Percentiles rank a stretch among this genome's conserved stretches.
Conservation (phyloP, 2,888 invertebrate genomes). For the Apotomis betuletana region DNA sequence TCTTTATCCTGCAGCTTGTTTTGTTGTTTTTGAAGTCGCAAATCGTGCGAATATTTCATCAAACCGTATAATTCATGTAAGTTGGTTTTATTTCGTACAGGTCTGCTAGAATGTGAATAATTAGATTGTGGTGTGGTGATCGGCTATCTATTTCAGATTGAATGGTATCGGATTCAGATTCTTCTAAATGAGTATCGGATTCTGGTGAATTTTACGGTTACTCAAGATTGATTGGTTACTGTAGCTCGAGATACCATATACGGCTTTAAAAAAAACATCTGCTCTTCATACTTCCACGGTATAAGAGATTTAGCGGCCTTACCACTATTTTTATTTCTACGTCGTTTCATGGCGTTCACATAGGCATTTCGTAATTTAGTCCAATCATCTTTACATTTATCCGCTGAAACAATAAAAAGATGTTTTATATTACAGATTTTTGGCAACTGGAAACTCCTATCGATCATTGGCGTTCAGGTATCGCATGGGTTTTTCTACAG, state of each 20-base stretch:
- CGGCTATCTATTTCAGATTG: not conserved
- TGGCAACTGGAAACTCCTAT: conserved; percentile 48
- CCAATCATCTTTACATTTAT: conserved; percentile 46
- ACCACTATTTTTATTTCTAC: conserved; percentile 44
- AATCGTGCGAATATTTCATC: no score
- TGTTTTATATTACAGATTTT: conserved; percentile 44
- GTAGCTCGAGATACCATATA: conserved; percentile 43
- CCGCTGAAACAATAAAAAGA: conserved; percentile 44
- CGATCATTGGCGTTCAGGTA: conserved; percentile 50
- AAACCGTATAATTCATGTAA: conserved; percentile 40
- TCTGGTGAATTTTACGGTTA: conserved; percentile 13
- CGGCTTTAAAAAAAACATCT: not conserved
- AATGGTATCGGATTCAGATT: not conserved
- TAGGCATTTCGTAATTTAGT: conserved; percentile 46
- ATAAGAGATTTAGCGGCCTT: conserved; percentile 41
- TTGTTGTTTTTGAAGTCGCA: no score
- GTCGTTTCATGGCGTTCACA: conserved; percentile 44
- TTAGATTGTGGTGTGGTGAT: not conserved
- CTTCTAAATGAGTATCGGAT: not conserved
- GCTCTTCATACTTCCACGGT: conserved; percentile 49
- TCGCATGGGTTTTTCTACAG: conserved; percentile 49
- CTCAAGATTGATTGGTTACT: conserved; percentile 41
- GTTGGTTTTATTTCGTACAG: conserved; percentile 10
- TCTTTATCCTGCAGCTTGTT: no score
- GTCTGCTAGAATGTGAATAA: conserved; percentile 1